These are phyloP conservation scores for Scaptomyza polygonia DNA, from an alignment of 2,888 invertebrate species.

Conservation along the genomic window DNA sequence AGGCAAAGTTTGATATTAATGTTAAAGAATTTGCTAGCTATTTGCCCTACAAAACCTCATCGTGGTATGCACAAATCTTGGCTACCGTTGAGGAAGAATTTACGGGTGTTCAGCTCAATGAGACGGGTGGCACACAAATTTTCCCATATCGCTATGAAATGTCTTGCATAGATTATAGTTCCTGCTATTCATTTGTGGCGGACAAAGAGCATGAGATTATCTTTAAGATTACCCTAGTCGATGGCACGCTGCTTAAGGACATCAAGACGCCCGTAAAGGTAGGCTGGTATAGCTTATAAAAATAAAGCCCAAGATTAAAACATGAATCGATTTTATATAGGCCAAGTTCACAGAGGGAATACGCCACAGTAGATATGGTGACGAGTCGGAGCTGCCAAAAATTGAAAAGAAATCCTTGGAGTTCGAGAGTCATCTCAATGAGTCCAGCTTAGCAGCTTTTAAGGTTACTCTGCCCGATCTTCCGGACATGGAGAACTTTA, in stretches of 20 bases:
- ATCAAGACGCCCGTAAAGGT: constrained; percentile 86
- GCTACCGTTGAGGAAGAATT: constrained; percentile 95
- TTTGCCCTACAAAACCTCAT: constrained; percentile 53
- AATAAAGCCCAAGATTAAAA: background rate
- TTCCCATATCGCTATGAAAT: constrained; percentile 91
- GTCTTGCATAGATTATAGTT: constrained; percentile 88
- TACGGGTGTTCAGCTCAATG: constrained; percentile 92
- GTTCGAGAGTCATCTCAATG: constrained; percentile 85
- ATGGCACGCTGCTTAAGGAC: constrained; percentile 88
- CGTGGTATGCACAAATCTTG: constrained; percentile 86
- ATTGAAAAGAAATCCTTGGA: constrained; percentile 84
- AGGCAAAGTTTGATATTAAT: constrained; percentile 79
- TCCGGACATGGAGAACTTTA: constrained; percentile 65
- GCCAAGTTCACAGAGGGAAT: constrained; percentile 70
- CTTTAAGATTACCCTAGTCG: constrained; percentile 89
- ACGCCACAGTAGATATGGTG: constrained; percentile 38
- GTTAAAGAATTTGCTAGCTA: constrained; percentile 71
- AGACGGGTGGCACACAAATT: constrained; percentile 89
- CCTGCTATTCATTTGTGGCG: constrained; percentile 95
- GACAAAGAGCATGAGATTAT: constrained; percentile 93
- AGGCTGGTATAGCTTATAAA: background rate
- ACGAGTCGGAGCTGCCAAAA: constrained; percentile 47
- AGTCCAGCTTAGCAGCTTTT: constrained; percentile 88
- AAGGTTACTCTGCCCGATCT: constrained; percentile 87
- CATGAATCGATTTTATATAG: constrained; percentile 15